Evolutionary conservation across 2,797 vertebrate genomes (phyloP), one percentile per base, ranked within the genome.

Genomic region (Acipenser ruthenus): DNA sequence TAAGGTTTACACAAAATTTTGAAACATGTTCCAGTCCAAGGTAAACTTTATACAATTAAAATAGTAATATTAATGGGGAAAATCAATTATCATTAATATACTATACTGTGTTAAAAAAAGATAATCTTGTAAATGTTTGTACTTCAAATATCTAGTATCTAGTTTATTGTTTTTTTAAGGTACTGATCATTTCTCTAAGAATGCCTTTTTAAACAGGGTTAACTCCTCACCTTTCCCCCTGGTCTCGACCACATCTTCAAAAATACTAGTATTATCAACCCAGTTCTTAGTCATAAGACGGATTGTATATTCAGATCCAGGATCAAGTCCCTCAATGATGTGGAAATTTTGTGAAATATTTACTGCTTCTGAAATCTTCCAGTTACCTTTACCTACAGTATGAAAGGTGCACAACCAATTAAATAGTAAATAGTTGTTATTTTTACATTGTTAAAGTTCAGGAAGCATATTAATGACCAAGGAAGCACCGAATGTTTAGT

Each of bases 251-350:
- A 94, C 87, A 84, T 93, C 92, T 91, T 93, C 90, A 90, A 92
- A 95, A 88, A 95, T 91, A 86, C 91, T 93, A 93, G 87, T 89
- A 86, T 92, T 92, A 93, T 90, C 87, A 84, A 88, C 82, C 89
- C 88, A 84, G 77, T 85, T 88, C 91, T 92, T 92, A 84, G 93
- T 89, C 88, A 93, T 84, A 74, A 93, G 89, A 77, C 84, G 90
- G 82, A 94, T 89, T 83, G 87, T 89, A 78, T 91, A 92, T 67
- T 91, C 90, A 67, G 89, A 89, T 78, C 87, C 92, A 52, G 92
- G 89, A 80, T 92, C 87, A 74, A 91, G 86, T n/a, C 83, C 88
- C 69, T 93, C 89, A 89, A 90, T 83, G 79, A 92, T 76, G 84
- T 89, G 91, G 83, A 86, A 89, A 84, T 82, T 90, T 86, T 88